These are phyloP conservation scores for Carabus problematicus DNA, from an alignment of 2,888 invertebrate genomes.

Conservation along the genomic window DNA sequence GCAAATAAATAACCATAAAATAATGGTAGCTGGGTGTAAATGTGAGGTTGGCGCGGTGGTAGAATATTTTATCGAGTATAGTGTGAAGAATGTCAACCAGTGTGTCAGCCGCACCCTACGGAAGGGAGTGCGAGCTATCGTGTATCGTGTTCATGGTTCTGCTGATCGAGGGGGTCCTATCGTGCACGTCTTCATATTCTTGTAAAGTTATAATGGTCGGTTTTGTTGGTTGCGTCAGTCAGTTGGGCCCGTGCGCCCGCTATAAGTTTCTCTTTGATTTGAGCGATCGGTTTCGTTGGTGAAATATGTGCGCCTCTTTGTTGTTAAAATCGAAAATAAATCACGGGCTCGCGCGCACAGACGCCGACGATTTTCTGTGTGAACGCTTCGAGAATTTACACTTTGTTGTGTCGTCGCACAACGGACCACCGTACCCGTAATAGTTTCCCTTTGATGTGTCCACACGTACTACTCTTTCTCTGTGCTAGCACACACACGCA, in stretches of 20 bases:
- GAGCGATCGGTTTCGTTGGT: constrained; percentile 14
- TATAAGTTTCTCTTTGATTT: constrained; percentile 19
- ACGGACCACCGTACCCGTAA: constrained; percentile 4
- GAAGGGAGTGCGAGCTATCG: background rate
- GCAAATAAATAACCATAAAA: no score
- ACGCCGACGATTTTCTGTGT: constrained; percentile 37
- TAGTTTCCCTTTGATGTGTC: constrained; percentile 13
- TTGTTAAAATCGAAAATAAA: constrained; percentile 43
- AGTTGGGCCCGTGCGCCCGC: background rate
- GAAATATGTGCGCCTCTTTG: constrained; percentile 27
- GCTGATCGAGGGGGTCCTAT: background rate
- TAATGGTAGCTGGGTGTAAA: background rate
- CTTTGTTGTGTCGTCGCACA: constrained; percentile 21
- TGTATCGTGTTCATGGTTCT: background rate
- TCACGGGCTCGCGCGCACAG: constrained; percentile 29
- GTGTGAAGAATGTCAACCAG: background rate
- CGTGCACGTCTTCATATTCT: constrained; percentile 13
- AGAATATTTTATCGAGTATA: background rate
- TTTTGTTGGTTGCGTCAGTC: constrained; percentile 20
- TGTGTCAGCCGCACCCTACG: constrained; percentile 4
- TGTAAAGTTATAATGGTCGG: constrained; percentile 25
- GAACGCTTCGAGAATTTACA: constrained; percentile 42
- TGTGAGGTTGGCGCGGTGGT: constrained; percentile 4
- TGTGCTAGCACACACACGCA: background rate
- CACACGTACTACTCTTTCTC: background rate